These are phyloP conservation scores for Enteromius argenteus DNA, from an alignment of 2,797 vertebrate species.

Conservation along the genomic window DNA sequence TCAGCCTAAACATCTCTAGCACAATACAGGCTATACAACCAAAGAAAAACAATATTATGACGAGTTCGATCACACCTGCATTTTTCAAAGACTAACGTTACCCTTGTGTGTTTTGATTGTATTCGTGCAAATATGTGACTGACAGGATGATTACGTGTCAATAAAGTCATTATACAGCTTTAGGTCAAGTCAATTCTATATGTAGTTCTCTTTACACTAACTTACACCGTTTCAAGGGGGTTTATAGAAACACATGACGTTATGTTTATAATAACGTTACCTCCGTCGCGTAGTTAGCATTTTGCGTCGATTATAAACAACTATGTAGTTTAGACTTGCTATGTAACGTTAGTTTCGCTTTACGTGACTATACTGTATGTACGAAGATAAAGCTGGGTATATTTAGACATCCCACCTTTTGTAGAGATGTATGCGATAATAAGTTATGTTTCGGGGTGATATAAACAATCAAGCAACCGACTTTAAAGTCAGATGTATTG, in stretches of 20 bases:
- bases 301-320: constrained; percentile 7
- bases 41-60: background rate
- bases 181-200: background rate
- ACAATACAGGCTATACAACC: background rate
- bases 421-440: background rate
- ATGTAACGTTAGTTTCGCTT: background rate
- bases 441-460: background rate
- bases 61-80: background rate
- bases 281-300: background rate
- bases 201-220: background rate
- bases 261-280: background rate
- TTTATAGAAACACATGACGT: background rate
- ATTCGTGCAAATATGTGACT: background rate
- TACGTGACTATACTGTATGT: background rate
- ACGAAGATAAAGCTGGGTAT: background rate
- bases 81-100: background rate
- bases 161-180: background rate
- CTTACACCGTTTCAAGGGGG: background rate
- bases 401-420: background rate
- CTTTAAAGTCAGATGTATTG: background rate
- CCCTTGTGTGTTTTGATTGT: background rate
- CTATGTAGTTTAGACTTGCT: background rate
- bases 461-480: background rate
- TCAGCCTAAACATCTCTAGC: background rate
- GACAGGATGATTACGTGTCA: background rate